Conservation (phyloP, 2,888 invertebrate genomes). For the Brenthis daphne region DNA sequence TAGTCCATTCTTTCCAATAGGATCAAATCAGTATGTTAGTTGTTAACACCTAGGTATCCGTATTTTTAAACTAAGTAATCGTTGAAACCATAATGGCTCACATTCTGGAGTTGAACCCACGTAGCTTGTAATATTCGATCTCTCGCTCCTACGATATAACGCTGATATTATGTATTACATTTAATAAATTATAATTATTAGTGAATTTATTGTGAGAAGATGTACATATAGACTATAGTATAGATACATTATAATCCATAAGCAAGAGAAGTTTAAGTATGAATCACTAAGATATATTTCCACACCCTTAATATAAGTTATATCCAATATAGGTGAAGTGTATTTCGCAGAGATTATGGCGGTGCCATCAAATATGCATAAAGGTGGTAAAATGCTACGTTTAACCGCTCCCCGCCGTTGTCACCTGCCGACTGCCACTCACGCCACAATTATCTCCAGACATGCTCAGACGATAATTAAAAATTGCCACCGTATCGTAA, state of each 20-base stretch:
- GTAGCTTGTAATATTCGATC: no score
- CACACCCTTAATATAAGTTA: constrained; percentile 55
- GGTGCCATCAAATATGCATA: constrained; percentile 82
- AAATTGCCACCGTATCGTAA: constrained; percentile 71
- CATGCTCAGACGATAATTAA: constrained; percentile 79
- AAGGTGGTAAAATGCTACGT: constrained; percentile 82
- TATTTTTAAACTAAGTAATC: no score
- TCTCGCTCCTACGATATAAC: no score
- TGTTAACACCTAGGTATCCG: no score
- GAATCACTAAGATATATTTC: constrained; percentile 14
- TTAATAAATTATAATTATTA: no score
- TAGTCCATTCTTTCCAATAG: no score
- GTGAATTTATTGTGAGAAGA: no score
- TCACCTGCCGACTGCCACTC: constrained; percentile 62
- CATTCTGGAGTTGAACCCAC: no score
- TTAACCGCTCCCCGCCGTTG: constrained; percentile 75
- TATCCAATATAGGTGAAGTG: constrained; percentile 62
- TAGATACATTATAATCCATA: not conserved
- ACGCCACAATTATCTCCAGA: constrained; percentile 55
- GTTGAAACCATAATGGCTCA: no score
- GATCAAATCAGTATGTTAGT: no score
- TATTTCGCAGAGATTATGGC: constrained; percentile 77
- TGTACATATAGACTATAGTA: not conserved
- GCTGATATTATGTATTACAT: no score
- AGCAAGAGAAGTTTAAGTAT: not conserved